Percentiles rank a stretch among this genome's conserved stretches.
Conservation (phyloP, 2,888 invertebrate species). For the Morpho achilles region DNA sequence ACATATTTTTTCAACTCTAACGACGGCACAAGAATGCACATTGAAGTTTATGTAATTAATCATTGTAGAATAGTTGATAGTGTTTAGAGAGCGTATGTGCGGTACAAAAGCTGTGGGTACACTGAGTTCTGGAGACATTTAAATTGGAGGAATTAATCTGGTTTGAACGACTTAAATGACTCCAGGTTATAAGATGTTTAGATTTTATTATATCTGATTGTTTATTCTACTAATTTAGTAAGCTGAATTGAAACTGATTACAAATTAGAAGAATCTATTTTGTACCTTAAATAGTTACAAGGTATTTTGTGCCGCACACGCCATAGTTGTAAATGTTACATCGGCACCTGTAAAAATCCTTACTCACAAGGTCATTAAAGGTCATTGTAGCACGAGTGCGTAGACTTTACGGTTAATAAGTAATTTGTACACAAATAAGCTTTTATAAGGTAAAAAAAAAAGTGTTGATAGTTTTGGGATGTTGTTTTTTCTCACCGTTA, state of each 20-base stretch:
- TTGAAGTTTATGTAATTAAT: not conserved
- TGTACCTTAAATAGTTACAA: constrained; percentile 28
- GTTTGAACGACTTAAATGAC: not conserved
- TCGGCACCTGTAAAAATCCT: constrained; percentile 25
- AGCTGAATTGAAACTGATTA: no score
- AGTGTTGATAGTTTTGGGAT: constrained; percentile 17
- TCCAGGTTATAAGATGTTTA: not conserved
- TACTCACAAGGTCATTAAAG: constrained; percentile 14
- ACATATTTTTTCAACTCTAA: constrained; percentile 7
- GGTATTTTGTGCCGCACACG: constrained; percentile 25
- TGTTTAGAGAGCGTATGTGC: constrained; percentile 11
- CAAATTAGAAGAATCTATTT: constrained; percentile 23
- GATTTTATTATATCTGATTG: no score
- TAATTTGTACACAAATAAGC: constrained; percentile 31
- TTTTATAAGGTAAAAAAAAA: constrained; percentile 25
- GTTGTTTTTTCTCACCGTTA: constrained; percentile 22
- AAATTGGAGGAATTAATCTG: no score
- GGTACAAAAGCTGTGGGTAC: constrained; percentile 12
- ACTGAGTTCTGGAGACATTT: not conserved
- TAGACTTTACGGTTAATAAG: constrained; percentile 13
- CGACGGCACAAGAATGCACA: constrained; percentile 19
- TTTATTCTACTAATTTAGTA: no score
- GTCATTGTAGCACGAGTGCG: constrained; percentile 27
- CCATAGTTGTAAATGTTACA: constrained; percentile 23
- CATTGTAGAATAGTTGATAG: constrained; percentile 15